Evolutionary conservation across 2,888 invertebrate species (phyloP).

Genomic region (Dione vanillae): DNA sequence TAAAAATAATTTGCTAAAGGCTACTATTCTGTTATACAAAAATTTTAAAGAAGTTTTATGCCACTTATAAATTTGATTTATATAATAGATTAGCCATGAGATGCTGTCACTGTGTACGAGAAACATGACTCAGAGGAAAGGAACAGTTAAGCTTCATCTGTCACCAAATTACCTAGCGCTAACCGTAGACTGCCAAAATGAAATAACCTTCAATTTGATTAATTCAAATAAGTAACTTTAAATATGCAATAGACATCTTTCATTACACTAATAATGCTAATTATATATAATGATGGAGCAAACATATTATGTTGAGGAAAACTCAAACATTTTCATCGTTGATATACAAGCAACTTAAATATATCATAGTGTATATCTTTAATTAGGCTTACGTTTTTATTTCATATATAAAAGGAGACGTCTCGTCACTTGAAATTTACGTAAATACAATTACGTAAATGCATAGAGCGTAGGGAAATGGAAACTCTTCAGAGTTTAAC

Average conservation of each 20-base stretch:
- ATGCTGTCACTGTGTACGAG: conserved; percentile 55
- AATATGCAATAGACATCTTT: neutral
- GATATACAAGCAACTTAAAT: neutral
- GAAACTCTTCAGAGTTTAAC: conserved; percentile 2
- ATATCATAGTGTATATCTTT: neutral
- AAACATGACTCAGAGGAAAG: conserved; percentile 71
- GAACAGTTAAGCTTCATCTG: conserved; percentile 68
- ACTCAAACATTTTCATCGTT: neutral
- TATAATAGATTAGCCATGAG: conserved; percentile 58
- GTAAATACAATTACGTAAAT: conserved; percentile 4
- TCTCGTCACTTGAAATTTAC: conserved; percentile 8
- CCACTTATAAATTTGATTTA: neutral
- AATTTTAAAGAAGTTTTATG: neutral
- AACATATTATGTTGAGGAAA: neutral
- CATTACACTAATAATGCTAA: neutral
- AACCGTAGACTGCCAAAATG: conserved; percentile 43
- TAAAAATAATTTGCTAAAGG: neutral
- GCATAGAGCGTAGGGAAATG: neutral
- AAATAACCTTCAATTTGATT: conserved; percentile 43
- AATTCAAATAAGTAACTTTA: conserved; percentile 30
- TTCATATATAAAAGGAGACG: neutral
- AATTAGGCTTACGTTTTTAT: neutral
- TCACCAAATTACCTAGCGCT: conserved; percentile 60
- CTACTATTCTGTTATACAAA: too few relatives aligned
- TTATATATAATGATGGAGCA: neutral